phyloP scores from a whole-genome alignment of 2,113 vertebrate genomes.

The Hippocampus mohnikei region DNA sequence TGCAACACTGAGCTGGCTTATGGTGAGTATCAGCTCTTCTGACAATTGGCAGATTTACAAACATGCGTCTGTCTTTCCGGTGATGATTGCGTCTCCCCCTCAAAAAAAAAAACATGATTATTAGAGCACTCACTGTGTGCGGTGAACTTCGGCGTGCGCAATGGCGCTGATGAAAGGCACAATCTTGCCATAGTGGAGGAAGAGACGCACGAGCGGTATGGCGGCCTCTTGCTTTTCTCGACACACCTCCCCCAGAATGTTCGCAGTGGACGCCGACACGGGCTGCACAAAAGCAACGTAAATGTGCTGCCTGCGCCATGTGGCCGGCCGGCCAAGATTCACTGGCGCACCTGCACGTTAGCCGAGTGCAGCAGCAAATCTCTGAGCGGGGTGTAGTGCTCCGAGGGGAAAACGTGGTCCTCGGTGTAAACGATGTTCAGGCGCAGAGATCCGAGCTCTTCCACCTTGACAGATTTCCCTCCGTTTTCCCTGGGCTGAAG shows the following conservation, averaged over 20 bases:
- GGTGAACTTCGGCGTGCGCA: conserved; percentile 90
- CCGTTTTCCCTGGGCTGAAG: conserved; percentile 93
- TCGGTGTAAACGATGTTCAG: conserved; percentile 97
- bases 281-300: conserved; percentile 72
- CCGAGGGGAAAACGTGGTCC: conserved; percentile 92
- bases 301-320: not conserved
- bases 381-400: conserved; percentile 87
- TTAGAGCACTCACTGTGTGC: conserved; percentile 87
- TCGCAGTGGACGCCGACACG: conserved; percentile 89
- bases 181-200: conserved; percentile 90
- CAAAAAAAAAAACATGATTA: not conserved
- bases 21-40: not conserved
- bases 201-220: conserved; percentile 90
- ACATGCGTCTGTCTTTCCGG: not conserved
- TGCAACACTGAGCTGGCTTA: not conserved
- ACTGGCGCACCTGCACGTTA: conserved; percentile 78
- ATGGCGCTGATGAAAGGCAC: conserved; percentile 97
- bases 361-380: conserved; percentile 88
- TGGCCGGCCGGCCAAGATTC: not conserved
- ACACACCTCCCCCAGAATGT: conserved; percentile 93
- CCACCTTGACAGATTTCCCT: conserved; percentile 87
- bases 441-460: conserved; percentile 90
- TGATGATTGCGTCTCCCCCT: not conserved
- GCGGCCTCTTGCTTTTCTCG: conserved; percentile 96
- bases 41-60: not conserved